Conservation (phyloP, 2,797 vertebrate species). For the Kryptolebias ocellatus region DNA sequence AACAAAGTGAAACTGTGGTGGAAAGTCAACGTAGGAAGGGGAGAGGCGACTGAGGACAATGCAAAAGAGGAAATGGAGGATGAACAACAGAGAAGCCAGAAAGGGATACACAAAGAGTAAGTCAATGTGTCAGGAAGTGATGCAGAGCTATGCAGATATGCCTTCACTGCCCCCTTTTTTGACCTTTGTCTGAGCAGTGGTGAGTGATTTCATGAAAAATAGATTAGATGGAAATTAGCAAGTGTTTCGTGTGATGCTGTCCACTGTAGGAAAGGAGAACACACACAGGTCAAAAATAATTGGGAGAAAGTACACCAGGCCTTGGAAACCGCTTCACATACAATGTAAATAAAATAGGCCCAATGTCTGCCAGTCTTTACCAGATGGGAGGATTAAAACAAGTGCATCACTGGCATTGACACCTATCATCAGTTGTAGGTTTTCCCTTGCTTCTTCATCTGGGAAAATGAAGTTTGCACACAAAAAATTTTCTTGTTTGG, state of each 20-base stretch:
- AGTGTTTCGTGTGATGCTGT: constrained; percentile 9
- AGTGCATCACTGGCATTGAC: no score
- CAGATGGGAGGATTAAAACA: no score
- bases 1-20: constrained; percentile 21
- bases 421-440: neutral
- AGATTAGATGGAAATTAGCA: constrained; percentile 35
- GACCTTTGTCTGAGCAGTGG: constrained; percentile 25
- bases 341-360: neutral
- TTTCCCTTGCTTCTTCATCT: neutral
- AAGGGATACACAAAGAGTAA: neutral
- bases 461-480: neutral
- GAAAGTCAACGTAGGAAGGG: neutral
- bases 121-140: constrained; percentile 3
- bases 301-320: neutral
- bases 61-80: neutral
- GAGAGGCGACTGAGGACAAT: neutral
- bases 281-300: neutral
- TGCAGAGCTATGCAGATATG: constrained; percentile 27
- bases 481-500: neutral
- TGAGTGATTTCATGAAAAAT: constrained; percentile 27
- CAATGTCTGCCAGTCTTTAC: no score
- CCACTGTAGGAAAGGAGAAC: neutral
- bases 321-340: neutral
- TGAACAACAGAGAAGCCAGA: neutral
- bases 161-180: constrained; percentile 13